Evolutionary conservation across 2,113 vertebrate genomes (phyloP).

Genomic region (Furnarius figulus): DNA sequence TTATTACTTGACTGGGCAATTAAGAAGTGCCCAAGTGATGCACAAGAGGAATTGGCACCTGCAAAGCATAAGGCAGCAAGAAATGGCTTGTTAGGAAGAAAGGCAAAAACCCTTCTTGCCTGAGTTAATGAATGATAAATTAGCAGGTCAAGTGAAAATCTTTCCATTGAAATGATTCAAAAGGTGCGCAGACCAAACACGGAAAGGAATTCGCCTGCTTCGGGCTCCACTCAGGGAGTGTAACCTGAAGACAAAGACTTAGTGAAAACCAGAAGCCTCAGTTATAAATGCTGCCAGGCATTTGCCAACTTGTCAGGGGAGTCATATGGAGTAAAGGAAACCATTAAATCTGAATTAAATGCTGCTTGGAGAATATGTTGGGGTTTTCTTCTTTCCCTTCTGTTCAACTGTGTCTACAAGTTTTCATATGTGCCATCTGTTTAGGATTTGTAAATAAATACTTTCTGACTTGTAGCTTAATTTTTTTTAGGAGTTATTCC

Average conservation of each 20-base stretch:
- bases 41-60: background rate
- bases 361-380: background rate
- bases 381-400: background rate
- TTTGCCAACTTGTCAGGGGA: conserved; percentile 15
- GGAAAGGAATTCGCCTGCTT: background rate
- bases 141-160: background rate
- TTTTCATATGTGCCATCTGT: background rate
- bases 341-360: background rate
- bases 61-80: background rate
- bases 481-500: background rate
- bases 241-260: conserved; percentile 3
- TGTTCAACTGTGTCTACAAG: background rate
- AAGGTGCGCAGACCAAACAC: background rate
- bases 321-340: background rate
- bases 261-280: background rate
- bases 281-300: background rate
- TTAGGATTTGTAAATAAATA: conserved; percentile 35
- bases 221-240: background rate
- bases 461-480: background rate
- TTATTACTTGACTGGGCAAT: background rate
- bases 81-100: background rate
- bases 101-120: background rate
- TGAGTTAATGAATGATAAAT: background rate
- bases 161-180: background rate
- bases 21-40: background rate